These are phyloP conservation scores for Catharus fuscescens DNA, from an alignment of 2,113 vertebrate species.

Conservation along the genomic window DNA sequence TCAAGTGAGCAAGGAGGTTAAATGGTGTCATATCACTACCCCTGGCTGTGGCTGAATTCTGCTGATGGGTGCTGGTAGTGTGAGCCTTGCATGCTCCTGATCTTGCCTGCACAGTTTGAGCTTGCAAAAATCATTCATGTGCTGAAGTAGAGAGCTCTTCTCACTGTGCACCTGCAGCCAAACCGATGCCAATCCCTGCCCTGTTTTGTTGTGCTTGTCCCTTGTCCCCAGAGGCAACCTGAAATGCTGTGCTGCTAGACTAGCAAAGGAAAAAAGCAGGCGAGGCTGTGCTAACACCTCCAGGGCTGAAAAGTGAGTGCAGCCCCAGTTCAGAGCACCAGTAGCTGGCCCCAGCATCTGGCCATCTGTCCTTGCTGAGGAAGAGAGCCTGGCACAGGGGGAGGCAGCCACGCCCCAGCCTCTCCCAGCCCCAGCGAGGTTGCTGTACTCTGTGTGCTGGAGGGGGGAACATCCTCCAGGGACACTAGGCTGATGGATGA, in stretches of 20 bases:
- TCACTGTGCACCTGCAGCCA: not conserved
- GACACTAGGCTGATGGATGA: not conserved
- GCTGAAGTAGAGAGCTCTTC: not conserved
- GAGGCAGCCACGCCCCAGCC: fast-evolving
- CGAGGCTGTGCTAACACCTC: not conserved
- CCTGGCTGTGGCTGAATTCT: not conserved
- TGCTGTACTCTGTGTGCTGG: not conserved
- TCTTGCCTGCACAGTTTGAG: not conserved
- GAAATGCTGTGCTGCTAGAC: not conserved
- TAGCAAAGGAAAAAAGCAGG: not conserved
- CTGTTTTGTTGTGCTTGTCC: not conserved
- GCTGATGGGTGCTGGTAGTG: not conserved
- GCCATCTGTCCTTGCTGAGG: not conserved
- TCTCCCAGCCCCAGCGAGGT: not conserved
- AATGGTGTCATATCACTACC: not conserved
- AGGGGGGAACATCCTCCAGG: not conserved
- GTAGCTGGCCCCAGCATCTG: not conserved
- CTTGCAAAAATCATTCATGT: not conserved
- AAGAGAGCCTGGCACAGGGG: not conserved
- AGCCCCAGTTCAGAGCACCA: not conserved
- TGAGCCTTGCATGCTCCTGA: not conserved
- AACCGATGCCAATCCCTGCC: not conserved
- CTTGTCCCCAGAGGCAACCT: not conserved
- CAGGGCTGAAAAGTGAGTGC: not conserved
- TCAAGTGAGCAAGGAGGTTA: not conserved